Base-by-base conservation (phyloP, 2,113 vertebrate genomes). In the Sakesphorus luctuosus region DNA sequence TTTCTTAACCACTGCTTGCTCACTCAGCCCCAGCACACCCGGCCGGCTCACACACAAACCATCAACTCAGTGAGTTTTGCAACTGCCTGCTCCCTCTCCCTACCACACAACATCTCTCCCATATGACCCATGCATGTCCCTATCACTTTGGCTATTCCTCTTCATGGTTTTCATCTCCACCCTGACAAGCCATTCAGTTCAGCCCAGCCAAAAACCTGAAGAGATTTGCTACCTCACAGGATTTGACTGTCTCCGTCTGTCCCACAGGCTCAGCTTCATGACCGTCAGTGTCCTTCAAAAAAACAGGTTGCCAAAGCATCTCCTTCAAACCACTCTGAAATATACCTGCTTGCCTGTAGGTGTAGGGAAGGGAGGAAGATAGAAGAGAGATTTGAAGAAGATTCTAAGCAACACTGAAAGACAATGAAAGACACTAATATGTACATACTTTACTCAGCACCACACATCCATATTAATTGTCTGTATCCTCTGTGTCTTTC, bases 241-340 rank as follows among this genome's bases (percentile, higher is more conserved):
- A 7, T 15, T 16, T 74, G 33, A 15, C 24, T 43, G 43, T 20
- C 53, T 88, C 36, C 40, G 35, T 46, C 33, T 55, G 47, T 36
- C 8, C 33, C 44, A 7, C 0, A 0, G 78, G 35, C 28, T 87
- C 59, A 35, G 40, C 61, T 18, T 36, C 2, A 0, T 11, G 36
- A 52, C 3, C 9, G 62, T 11, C 19, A 11, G 25, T 3, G 6
- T n/a, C 31, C 55, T 76, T 80, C 40, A 69, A 38, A 79, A 82
- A 68, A 80, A 13, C 17, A 38, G 6, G 10, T 29, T 62, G 21
- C 4, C 19, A 86, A 86, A 93, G 13, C 19, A 13, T 2, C 8
- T 50, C 28, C 69, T 87, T 53, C n/a, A 79, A 83, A 46, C 0
- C 4, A 8, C 18, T 78, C 38, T 47, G 38, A 84, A 53, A 66